Evolutionary conservation across 1,140 invertebrate genomes (phyloP).

Genomic region (Drosophila baimaii): DNA sequence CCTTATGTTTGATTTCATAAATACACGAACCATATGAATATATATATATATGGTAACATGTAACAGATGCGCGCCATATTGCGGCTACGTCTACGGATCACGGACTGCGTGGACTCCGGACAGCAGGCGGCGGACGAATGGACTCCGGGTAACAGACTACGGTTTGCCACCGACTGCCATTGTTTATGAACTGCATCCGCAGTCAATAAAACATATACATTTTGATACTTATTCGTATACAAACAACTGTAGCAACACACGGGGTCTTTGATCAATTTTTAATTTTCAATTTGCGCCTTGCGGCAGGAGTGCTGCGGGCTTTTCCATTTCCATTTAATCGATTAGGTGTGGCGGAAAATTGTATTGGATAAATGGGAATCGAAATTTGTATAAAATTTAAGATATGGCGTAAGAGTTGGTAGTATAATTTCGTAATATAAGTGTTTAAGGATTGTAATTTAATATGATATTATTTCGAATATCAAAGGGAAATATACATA

Average conservation of each 20-base stretch:
- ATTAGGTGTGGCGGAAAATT: slow-evolving; percentile 33
- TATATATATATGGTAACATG: slow-evolving; percentile 72
- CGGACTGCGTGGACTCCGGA: slow-evolving; percentile 36
- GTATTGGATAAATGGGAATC: neutral
- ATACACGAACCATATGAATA: slow-evolving; percentile 53
- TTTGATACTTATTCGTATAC: slow-evolving; percentile 72
- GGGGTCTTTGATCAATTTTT: slow-evolving; percentile 68
- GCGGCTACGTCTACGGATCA: slow-evolving; percentile 47
- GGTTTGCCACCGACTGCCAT: slow-evolving; percentile 53
- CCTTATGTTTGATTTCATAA: slow-evolving; percentile 83
- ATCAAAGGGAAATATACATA: neutral
- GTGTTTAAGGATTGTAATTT: neutral
- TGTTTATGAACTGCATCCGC: slow-evolving; percentile 82
- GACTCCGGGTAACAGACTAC: slow-evolving; percentile 32
- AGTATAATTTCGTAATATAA: no score
- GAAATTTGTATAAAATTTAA: neutral
- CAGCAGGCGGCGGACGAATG: slow-evolving; percentile 17
- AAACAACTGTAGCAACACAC: slow-evolving; percentile 26
- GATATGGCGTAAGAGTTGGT: neutral
- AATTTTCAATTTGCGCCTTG: slow-evolving; percentile 7
- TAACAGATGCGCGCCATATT: slow-evolving; percentile 81
- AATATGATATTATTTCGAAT: no score
- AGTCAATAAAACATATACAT: slow-evolving; percentile 82
- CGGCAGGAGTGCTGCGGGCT: neutral
- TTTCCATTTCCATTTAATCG: slow-evolving; percentile 24